Base-by-base conservation (phyloP, 2,888 invertebrate species). In the Dasysyrphus tricinctus region DNA sequence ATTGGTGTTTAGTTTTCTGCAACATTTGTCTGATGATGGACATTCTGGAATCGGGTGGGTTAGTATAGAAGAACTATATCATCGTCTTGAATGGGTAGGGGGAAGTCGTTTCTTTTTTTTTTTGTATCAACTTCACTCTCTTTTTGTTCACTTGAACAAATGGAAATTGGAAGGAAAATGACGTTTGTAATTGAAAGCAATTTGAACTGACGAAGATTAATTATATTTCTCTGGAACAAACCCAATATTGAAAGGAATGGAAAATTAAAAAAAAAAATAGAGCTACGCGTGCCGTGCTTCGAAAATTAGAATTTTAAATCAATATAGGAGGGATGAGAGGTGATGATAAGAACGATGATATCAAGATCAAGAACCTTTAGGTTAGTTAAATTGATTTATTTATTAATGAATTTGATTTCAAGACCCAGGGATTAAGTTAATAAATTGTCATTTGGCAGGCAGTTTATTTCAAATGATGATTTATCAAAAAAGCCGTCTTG, bases 121-220 rank as follows among this genome's bases (percentile, higher is more conserved):
- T 32, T 63, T 19, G 0, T n/a, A n/a, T 4, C 39, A 5, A 5
- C 11, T 54, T 24, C 19, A 47, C 29, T 8, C 7, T 14, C 42
- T 70, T 19, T 32, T 47, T 61, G 29, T 56, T 29, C 16, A 51
- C 61, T 70, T 63, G 51, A 81, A 85, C 85, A 85, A 85, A 85
- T 85, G 85, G 73, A 78, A 81, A 85, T 81, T 74, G 67, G 56
- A 78, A 70, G 57, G 74, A 86, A 82, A 75, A 82, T 79, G 82
- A 79, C 86, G 75, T 86, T 86, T 67, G 86, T 86, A 86, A 86
- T 86, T 86, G 86, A 86, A 86, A 72, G 73, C 86, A 86, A 86
- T 86, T 86, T 72, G 59, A 70, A 82, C 65, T 82, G 86, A 86
- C 78, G 86, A 86, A 86, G 86, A 86, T 86, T 86, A 75, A 86